phyloP scores from a whole-genome alignment of 2,888 invertebrate species.

The Clunio marinus region DNA sequence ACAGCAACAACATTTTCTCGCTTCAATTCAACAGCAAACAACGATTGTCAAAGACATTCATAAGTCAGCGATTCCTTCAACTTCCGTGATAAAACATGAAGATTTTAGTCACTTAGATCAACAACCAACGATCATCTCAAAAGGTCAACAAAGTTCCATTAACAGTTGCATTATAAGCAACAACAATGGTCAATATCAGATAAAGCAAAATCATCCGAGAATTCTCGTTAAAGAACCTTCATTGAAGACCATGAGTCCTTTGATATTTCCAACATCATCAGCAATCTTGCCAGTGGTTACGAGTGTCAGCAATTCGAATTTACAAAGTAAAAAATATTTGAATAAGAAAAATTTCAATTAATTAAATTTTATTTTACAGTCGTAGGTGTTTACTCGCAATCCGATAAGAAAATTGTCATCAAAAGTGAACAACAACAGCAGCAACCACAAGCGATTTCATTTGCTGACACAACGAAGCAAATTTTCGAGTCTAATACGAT shows the following conservation, averaged over 20 bases:
- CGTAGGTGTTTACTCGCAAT: slow-evolving; percentile 26
- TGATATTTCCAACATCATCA: slow-evolving; percentile 16
- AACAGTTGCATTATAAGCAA: slow-evolving; percentile 31
- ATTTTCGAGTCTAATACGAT: slow-evolving; percentile 4
- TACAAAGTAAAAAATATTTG: too few relatives aligned
- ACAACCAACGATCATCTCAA: not conserved
- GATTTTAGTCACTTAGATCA: slow-evolving; percentile 10
- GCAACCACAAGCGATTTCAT: too few relatives aligned
- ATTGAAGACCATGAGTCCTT: slow-evolving; percentile 15
- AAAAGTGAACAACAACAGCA: slow-evolving; percentile 21
- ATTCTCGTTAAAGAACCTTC: slow-evolving; percentile 26
- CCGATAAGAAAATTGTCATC: slow-evolving; percentile 18
- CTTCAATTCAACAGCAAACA: slow-evolving; percentile 22
- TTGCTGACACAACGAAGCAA: slow-evolving; percentile 7
- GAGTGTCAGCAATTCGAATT: too few relatives aligned
- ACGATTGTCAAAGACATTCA: slow-evolving; percentile 20
- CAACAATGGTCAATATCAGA: slow-evolving; percentile 31
- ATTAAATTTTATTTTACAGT: too few relatives aligned
- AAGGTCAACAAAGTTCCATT: slow-evolving; percentile 12
- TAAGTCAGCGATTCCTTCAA: not conserved
- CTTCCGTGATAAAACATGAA: slow-evolving; percentile 4
- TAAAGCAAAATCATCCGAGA: slow-evolving; percentile 19
- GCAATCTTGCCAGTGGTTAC: not conserved
- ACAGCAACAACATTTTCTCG: slow-evolving; percentile 31
- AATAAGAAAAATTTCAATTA: too few relatives aligned